Evolutionary conservation across 2,888 invertebrate genomes (phyloP).

Genomic region (Andrena fulva): DNA sequence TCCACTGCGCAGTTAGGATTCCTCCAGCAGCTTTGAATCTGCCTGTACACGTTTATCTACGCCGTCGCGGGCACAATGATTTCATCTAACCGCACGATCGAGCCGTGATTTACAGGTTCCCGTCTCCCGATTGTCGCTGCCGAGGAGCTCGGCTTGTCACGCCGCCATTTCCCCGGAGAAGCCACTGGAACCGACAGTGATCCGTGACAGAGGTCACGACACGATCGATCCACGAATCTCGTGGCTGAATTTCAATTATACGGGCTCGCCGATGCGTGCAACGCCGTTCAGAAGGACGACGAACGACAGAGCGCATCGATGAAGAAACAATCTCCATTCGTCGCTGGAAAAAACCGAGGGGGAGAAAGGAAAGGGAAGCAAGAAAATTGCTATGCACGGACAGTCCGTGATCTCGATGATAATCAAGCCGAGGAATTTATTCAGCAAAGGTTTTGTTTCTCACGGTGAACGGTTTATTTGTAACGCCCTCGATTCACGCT

Average conservation of each 20-base stretch:
- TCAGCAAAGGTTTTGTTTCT: conserved; percentile 26
- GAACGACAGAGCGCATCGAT: background rate
- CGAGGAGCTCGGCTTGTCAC: conserved; percentile 43
- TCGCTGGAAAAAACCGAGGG: background rate
- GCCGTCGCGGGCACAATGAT: conserved; percentile 49
- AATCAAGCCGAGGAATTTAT: conserved; percentile 23
- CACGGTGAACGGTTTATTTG: conserved; percentile 31
- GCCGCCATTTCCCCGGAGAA: conserved; percentile 40
- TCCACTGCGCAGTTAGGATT: background rate
- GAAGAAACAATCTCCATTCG: conserved; percentile 6
- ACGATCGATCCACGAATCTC: conserved; percentile 33
- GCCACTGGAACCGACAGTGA: conserved; percentile 34
- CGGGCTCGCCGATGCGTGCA: background rate
- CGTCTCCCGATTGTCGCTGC: conserved; percentile 42
- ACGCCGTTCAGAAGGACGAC: background rate
- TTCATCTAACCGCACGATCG: conserved; percentile 56
- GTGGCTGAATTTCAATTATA: conserved; percentile 32
- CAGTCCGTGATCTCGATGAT: conserved; percentile 38
- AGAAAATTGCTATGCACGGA: background rate
- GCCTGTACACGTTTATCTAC: conserved; percentile 41
- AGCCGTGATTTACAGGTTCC: conserved; percentile 52
- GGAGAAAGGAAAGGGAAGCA: background rate
- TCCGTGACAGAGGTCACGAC: conserved; percentile 49
- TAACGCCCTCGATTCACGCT: conserved; percentile 46
- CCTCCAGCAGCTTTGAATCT: background rate